Evolutionary conservation across 2,113 vertebrate genomes (phyloP).

Genomic region (Copsychus sechellarum): DNA sequence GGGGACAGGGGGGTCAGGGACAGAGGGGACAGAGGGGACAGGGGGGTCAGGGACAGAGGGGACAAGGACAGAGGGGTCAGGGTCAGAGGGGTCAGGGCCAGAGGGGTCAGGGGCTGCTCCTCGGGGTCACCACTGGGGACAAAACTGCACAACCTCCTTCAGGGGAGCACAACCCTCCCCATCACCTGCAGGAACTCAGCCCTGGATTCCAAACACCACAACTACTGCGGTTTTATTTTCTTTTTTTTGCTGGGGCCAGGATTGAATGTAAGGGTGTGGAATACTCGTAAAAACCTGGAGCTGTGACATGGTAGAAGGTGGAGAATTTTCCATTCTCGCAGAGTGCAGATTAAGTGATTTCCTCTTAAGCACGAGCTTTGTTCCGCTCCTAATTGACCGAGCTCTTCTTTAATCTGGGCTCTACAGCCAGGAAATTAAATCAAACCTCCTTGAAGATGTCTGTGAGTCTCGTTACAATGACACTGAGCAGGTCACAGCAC

Average conservation of each 20-base stretch:
- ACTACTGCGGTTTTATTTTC: too few species aligned
- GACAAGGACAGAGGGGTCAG: too few species aligned
- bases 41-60: neutral
- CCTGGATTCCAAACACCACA: fast-evolving
- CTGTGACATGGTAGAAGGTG: neutral
- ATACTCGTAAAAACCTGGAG: neutral
- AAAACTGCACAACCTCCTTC: fast-evolving
- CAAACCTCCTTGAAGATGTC: neutral
- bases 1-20: too few species aligned
- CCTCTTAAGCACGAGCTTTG: neutral
- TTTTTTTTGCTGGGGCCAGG: too few species aligned
- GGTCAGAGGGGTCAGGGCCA: neutral
- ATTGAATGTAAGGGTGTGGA: too few species aligned
- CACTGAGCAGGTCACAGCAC: neutral
- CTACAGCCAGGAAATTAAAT: neutral
- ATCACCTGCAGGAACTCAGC: neutral
- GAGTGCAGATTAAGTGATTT: constrained; percentile 9
- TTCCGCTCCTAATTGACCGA: constrained; percentile 6
- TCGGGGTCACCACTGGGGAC: neutral
- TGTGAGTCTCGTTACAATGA: neutral
- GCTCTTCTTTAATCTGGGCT: neutral
- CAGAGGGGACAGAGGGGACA: too few species aligned
- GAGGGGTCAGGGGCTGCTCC: neutral
- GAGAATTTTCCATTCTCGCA: neutral
- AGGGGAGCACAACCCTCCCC: neutral